These are phyloP conservation scores for Piaya cayana DNA, from an alignment of 2,113 vertebrate species.

Conservation along the genomic window DNA sequence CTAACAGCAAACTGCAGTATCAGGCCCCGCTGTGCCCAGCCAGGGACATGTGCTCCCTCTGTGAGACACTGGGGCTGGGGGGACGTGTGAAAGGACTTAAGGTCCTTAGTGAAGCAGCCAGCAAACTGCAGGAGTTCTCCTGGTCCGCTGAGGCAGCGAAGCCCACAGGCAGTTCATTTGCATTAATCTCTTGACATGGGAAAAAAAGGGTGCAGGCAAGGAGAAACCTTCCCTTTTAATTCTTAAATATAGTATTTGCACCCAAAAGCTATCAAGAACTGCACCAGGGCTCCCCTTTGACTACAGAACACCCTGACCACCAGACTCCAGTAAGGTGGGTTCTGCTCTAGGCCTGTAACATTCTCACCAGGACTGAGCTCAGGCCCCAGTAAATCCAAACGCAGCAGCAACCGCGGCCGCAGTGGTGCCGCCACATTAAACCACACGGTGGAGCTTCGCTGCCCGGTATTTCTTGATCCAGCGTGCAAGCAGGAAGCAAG, in stretches of 20 bases:
- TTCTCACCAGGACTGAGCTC: neutral
- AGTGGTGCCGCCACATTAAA: fast-evolving
- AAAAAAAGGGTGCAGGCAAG: neutral
- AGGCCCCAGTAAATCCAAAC: neutral
- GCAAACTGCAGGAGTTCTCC: neutral
- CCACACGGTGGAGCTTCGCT: neutral
- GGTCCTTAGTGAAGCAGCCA: neutral
- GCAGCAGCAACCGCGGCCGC: neutral
- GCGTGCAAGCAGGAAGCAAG: neutral
- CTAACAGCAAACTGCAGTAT: neutral
- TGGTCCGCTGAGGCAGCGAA: neutral
- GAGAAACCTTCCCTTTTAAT: neutral
- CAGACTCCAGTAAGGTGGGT: neutral
- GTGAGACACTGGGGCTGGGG: fast-evolving
- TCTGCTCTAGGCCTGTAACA: neutral
- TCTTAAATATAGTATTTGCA: neutral
- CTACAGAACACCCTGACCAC: neutral
- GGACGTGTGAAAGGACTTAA: neutral
- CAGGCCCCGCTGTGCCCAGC: neutral
- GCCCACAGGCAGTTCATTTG: neutral
- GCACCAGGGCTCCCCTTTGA: neutral
- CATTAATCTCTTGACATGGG: neutral
- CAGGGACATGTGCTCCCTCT: neutral
- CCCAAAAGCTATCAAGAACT: neutral
- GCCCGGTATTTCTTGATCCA: neutral